A percentile compares a stretch with the other conserved stretches of the same genome.
phyloP scores from a whole-genome alignment of 2,797 vertebrate genomes.

The Sebastiscus albofasciatus region DNA sequence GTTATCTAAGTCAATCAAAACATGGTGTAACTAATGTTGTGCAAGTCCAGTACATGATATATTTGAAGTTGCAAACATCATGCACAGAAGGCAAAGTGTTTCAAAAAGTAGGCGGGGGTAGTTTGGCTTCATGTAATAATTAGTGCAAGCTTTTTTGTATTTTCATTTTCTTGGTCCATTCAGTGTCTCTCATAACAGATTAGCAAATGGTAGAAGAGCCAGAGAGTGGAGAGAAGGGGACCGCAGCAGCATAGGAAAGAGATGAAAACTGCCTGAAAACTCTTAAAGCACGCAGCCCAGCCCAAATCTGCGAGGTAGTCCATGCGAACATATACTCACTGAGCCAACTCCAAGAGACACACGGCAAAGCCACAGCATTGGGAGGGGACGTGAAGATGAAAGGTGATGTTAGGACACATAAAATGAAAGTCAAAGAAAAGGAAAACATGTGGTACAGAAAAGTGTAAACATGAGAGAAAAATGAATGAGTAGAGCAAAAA shows the following conservation, averaged over 20 bases:
- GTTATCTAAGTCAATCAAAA: constrained; percentile 43
- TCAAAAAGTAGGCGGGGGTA: neutral
- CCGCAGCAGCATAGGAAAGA: constrained; percentile 32
- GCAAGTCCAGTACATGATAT: neutral
- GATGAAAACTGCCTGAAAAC: constrained; percentile 29
- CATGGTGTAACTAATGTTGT: constrained; percentile 10
- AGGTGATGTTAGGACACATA: constrained; percentile 48
- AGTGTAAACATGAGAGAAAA: constrained; percentile 22
- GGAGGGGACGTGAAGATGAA: constrained; percentile 62
- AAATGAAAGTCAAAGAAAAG: constrained; percentile 30
- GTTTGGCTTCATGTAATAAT: neutral
- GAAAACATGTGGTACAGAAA: constrained; percentile 30
- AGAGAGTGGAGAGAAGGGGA: constrained; percentile 57
- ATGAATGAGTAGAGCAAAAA: constrained; percentile 7
- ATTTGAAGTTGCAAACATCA: constrained; percentile 15
- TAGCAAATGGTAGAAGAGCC: constrained; percentile 17
- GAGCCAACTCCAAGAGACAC: constrained; percentile 69
- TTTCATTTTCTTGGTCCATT: constrained; percentile 3
- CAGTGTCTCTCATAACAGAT: constrained; percentile 9
- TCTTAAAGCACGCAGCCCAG: constrained; percentile 13
- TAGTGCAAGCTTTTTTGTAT: neutral
- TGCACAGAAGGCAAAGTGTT: constrained; percentile 15
- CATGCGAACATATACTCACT: constrained; percentile 79
- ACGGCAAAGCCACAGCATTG: constrained; percentile 73
- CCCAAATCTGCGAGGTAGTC: constrained; percentile 37